phyloP scores from a whole-genome alignment of 1,140 invertebrate genomes.

The Danaus plexippus region DNA sequence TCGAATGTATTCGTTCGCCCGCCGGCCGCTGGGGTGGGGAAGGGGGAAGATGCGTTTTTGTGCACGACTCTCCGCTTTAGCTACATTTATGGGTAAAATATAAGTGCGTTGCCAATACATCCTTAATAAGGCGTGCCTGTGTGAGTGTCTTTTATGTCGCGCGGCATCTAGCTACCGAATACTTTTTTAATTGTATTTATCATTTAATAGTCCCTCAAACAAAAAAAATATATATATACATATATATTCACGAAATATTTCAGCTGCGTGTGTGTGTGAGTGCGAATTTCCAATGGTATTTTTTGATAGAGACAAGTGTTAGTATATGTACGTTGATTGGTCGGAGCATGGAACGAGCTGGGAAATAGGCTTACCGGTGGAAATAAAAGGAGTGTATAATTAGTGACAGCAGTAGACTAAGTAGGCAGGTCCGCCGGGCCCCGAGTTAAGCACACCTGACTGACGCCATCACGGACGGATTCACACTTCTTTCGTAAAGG shows the following conservation, averaged over 20 bases:
- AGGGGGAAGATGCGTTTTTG: slow-evolving; percentile 68
- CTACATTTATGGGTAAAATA: slow-evolving; percentile 61
- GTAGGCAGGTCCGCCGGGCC: slow-evolving; percentile 51
- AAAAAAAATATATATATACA: slow-evolving; percentile 15
- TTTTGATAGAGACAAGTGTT: slow-evolving; percentile 19
- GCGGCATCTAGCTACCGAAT: slow-evolving; percentile 27
- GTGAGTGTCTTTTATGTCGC: slow-evolving; percentile 27
- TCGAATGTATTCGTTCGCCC: slow-evolving; percentile 68
- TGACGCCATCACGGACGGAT: slow-evolving; percentile 52
- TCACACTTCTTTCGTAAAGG: slow-evolving; percentile 61
- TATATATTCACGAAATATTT: slow-evolving; percentile 12
- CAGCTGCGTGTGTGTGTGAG: slow-evolving; percentile 14
- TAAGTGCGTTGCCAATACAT: slow-evolving; percentile 64
- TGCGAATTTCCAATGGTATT: slow-evolving; percentile 13
- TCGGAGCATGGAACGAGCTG: slow-evolving; percentile 14
- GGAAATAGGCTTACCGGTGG: slow-evolving; percentile 21
- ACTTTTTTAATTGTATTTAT: slow-evolving; percentile 11
- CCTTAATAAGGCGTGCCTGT: slow-evolving; percentile 32
- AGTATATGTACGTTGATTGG: slow-evolving; percentile 20
- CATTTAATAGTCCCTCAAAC: slow-evolving; percentile 20
- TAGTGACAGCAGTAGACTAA: slow-evolving; percentile 58
- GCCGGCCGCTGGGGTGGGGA: slow-evolving; percentile 46
- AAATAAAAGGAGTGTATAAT: slow-evolving; percentile 58
- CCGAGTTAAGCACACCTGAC: slow-evolving; percentile 57
- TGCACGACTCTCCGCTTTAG: slow-evolving; percentile 59